Base-by-base conservation (phyloP, 2,888 invertebrate genomes). In the Eustalomyia histrio region DNA sequence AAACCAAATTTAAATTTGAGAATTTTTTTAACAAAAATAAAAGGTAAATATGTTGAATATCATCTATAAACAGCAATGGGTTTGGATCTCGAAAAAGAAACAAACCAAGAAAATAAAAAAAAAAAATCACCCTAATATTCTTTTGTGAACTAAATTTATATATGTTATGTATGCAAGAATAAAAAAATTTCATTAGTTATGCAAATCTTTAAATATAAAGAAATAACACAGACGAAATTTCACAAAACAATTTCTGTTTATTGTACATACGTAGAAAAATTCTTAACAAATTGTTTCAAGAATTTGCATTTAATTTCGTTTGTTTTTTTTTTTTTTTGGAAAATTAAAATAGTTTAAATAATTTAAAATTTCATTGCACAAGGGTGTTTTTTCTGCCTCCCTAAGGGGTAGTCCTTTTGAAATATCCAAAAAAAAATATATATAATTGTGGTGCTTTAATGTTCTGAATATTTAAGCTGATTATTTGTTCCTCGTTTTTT, bases 131-230 rank as follows among this genome's bases (percentile, higher is more conserved):
- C 68, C 76, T 68, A 68, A 61, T 57, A 18, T 16, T 21, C 12
- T 29, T 29, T 29, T 29, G 29, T 17, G 33, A 50, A 69, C 12
- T 17, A 73, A 43, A 67, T 60, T 29, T 16, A 61, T 53, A 47
- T 1, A 12, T 57, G 55, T 29, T 16, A 61, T 53, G 24, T 1
- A 12, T 57, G 55, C 65, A 53, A 69, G 55, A 57, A n/a, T n/a
- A n/a, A n/a, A n/a, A 35, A 21, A 67, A 65, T 78, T 76, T 81
- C 78, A 81, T 81, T 81, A 81, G 81, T 78, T 78, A 81, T 81
- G 81, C 81, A 81, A 81, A 81, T 81, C 81, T 78, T 67, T 78
- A 57, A 81, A 81, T 78, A 65, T 52, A 65, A 74, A 67, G 78
- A 43, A 81, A 71, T 67, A 65, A 76, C 64, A 61, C 50, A 57